Evolutionary conservation across 2,888 invertebrate genomes (phyloP).

Genomic region (Lepidocyrtoides sp.): DNA sequence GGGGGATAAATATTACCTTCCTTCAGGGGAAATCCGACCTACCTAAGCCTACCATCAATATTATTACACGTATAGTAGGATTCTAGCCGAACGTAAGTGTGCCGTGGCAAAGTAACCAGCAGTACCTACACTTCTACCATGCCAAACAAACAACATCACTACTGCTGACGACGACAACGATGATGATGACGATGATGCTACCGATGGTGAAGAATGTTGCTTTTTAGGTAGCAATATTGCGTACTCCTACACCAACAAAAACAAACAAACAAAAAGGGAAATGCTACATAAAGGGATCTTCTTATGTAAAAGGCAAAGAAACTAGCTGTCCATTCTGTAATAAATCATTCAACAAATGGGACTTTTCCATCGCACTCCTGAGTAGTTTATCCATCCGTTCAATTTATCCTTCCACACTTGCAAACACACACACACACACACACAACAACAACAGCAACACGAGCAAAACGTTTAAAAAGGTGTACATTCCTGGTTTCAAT

Average conservation of each 20-base stretch:
- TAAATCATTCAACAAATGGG: slow-evolving; percentile 80
- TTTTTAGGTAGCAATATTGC: neutral
- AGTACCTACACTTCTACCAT: too few species aligned
- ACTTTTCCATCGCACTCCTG: slow-evolving; percentile 64
- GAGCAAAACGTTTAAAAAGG: slow-evolving; percentile 38
- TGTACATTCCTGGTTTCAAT: slow-evolving; percentile 5
- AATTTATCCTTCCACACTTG: slow-evolving; percentile 71
- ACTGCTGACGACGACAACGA: too few species aligned
- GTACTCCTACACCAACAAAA: slow-evolving; percentile 29
- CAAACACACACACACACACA: slow-evolving; percentile 24
- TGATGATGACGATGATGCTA: too few species aligned
- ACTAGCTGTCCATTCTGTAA: slow-evolving; percentile 70
- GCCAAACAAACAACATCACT: too few species aligned
- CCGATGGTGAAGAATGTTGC: neutral
- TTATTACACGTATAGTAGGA: neutral
- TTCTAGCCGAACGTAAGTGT: neutral
- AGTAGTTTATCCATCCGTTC: slow-evolving; percentile 77
- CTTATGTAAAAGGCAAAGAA: slow-evolving; percentile 36
- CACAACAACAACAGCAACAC: too few species aligned
- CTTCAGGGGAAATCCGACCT: slow-evolving; percentile 27
- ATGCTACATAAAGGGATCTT: slow-evolving; percentile 36
- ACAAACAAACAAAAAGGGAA: neutral
- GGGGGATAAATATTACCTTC: slow-evolving; percentile 21
- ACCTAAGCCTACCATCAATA: slow-evolving; percentile 49
- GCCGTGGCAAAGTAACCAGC: too few species aligned